Percentiles rank a stretch among this genome's conserved stretches.
phyloP scores from a whole-genome alignment of 2,888 invertebrate species.

The Chorisops tibialis region DNA sequence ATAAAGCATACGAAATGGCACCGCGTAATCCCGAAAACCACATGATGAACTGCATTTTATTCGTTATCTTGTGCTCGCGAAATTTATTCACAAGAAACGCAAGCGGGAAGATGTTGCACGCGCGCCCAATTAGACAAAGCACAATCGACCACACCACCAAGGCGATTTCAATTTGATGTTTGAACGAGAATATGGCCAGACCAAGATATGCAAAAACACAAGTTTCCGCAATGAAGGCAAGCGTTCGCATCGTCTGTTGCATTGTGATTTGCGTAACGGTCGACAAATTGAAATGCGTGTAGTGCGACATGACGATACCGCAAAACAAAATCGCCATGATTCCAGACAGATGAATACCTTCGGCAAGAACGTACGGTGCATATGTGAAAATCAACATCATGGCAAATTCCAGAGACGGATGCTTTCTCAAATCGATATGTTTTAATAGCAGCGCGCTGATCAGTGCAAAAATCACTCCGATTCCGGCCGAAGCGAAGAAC shows the following conservation, averaged over 20 bases:
- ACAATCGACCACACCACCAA: conserved; percentile 93
- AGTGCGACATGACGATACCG: conserved; percentile 99
- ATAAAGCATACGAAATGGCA: conserved; percentile 96
- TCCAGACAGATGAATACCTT: conserved; percentile 92
- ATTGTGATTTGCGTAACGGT: conserved; percentile 99
- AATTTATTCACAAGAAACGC: conserved; percentile 92
- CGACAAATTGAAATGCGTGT: conserved; percentile 96
- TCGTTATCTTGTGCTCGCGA: conserved; percentile 94
- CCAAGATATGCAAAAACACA: conserved; percentile 97
- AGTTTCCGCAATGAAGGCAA: conserved; percentile 97
- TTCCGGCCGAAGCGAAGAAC: conserved; percentile 98
- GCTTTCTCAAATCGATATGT: conserved; percentile 92
- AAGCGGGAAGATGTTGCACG: conserved; percentile 94
- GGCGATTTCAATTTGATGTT: conserved; percentile 86
- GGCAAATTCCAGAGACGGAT: conserved; percentile 97
- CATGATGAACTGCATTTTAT: conserved; percentile 99
- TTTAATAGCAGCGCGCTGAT: conserved; percentile 89
- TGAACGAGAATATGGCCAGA: conserved; percentile 73
- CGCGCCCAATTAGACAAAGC: conserved; percentile 87
- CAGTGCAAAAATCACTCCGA: conserved; percentile 92
- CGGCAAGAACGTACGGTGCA: conserved; percentile 96
- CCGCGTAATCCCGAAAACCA: conserved; percentile 97
- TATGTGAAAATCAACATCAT: conserved; percentile 99
- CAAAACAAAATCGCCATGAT: conserved; percentile 99
- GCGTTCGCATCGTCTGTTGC: conserved; percentile 96